These are phyloP conservation scores for Spermophilus dauricus DNA, from an alignment of 2,113 vertebrate species.

Conservation along the genomic window DNA sequence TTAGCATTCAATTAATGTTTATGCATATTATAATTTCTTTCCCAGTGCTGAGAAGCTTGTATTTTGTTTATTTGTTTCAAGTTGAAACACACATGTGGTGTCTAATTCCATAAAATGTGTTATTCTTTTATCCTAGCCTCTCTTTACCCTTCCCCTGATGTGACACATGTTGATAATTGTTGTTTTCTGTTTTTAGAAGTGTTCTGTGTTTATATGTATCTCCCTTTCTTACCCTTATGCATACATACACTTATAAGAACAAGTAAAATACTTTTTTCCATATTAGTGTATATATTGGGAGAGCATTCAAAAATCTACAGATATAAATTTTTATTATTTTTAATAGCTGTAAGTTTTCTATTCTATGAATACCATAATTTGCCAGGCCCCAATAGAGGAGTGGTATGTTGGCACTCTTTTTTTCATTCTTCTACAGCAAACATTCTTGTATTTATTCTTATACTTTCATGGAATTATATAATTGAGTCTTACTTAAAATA, in stretches of 20 bases:
- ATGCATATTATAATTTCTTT: constrained; percentile 33
- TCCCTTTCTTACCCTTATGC: background rate
- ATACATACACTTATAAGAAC: background rate
- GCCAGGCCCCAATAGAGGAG: background rate
- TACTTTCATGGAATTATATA: constrained; percentile 10
- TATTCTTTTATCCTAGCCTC: background rate
- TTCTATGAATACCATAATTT: constrained; percentile 15
- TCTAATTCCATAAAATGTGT: background rate
- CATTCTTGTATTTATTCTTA: constrained; percentile 48
- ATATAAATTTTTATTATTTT: constrained; percentile 43
- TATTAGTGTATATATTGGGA: constrained; percentile 13
- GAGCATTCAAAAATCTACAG: background rate
- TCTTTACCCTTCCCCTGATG: background rate
- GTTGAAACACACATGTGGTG: background rate
- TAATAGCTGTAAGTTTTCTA: background rate
- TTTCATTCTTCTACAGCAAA: background rate
- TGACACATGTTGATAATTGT: background rate
- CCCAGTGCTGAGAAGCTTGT: background rate
- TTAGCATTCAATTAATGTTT: constrained; percentile 35
- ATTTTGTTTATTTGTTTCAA: background rate
- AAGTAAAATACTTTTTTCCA: background rate
- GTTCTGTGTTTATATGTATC: background rate
- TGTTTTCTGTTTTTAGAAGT: background rate
- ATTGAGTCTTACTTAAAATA: constrained; percentile 12
- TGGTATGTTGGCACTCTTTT: background rate